Conservation (phyloP, 2,888 invertebrate species). For the Bedellia somnulentella region DNA sequence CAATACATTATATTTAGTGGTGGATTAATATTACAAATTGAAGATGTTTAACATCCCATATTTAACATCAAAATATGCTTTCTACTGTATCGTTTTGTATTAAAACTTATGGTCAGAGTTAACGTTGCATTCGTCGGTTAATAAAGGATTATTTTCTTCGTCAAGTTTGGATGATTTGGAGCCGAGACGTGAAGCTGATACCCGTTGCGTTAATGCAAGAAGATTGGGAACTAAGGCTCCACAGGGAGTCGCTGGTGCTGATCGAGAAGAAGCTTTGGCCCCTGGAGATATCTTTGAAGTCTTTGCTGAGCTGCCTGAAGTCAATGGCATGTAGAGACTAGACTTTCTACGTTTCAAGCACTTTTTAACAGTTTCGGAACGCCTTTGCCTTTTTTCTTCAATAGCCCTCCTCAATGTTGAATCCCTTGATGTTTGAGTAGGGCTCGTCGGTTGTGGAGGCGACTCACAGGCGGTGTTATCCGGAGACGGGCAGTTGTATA, state of each 20-base stretch:
- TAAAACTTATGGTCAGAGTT: slow-evolving; percentile 44
- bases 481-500: slow-evolving; percentile 25
- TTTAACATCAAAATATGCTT: too few relatives aligned
- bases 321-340: slow-evolving; percentile 71
- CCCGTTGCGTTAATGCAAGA: slow-evolving; percentile 62
- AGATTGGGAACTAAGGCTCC: slow-evolving; percentile 68
- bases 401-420: slow-evolving; percentile 67
- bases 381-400: slow-evolving; percentile 56
- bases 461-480: slow-evolving; percentile 51
- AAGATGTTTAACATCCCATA: too few relatives aligned
- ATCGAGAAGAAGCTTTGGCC: slow-evolving; percentile 69
- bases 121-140: slow-evolving; percentile 44
- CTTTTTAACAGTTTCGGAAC: slow-evolving; percentile 30
- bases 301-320: slow-evolving; percentile 30
- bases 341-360: slow-evolving; percentile 55
- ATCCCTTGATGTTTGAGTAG: slow-evolving; percentile 74
- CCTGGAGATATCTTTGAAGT: slow-evolving; percentile 36
- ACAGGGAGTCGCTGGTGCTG: slow-evolving; percentile 80
- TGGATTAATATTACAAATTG: too few relatives aligned
- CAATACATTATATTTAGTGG: too few relatives aligned
- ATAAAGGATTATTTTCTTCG: slow-evolving; percentile 66
- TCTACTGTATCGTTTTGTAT: too few relatives aligned
- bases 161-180: slow-evolving; percentile 43
- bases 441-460: slow-evolving; percentile 82
- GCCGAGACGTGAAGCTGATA: slow-evolving; percentile 49